Evolutionary conservation across 1,140 invertebrate genomes (phyloP).

Genomic region (Neoseiulus cucumeris): DNA sequence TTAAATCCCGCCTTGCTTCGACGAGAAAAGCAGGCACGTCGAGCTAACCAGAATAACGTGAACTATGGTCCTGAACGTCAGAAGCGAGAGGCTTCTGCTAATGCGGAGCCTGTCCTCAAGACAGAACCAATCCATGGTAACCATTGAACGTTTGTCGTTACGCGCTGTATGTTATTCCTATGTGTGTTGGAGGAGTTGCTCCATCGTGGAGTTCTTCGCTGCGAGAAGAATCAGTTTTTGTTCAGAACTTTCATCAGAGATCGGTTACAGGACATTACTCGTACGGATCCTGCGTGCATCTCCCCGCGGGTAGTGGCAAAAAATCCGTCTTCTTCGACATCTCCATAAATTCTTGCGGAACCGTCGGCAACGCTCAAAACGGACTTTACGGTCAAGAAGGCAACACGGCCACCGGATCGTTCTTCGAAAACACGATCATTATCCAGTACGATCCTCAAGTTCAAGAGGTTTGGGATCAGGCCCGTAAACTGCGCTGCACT

Average conservation of each 20-base stretch:
- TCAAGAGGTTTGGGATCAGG: constrained; percentile 90
- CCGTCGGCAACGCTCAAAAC: constrained; percentile 72
- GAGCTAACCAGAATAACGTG: neutral
- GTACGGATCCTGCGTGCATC: constrained; percentile 66
- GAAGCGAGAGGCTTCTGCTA: neutral
- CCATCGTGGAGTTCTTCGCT: no score
- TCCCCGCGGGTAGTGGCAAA: constrained; percentile 67
- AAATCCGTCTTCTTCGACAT: constrained; percentile 76
- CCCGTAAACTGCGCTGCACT: constrained; percentile 68
- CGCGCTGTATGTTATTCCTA: no score
- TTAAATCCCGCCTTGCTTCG: neutral
- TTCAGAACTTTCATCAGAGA: no score
- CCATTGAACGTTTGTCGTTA: no score
- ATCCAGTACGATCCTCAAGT: constrained; percentile 85
- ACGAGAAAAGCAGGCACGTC: neutral
- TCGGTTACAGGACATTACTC: constrained; percentile 39
- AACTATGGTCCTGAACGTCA: neutral
- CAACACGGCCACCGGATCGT: constrained; percentile 69
- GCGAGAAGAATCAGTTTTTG: no score
- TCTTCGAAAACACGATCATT: constrained; percentile 83
- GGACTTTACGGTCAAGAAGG: constrained; percentile 44
- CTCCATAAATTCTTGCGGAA: constrained; percentile 70
- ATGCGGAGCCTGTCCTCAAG: no score
- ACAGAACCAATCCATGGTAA: no score
- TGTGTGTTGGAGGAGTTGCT: no score